Evolutionary conservation across 2,797 vertebrate species (phyloP).

Genomic region (Bovichtus variegatus): DNA sequence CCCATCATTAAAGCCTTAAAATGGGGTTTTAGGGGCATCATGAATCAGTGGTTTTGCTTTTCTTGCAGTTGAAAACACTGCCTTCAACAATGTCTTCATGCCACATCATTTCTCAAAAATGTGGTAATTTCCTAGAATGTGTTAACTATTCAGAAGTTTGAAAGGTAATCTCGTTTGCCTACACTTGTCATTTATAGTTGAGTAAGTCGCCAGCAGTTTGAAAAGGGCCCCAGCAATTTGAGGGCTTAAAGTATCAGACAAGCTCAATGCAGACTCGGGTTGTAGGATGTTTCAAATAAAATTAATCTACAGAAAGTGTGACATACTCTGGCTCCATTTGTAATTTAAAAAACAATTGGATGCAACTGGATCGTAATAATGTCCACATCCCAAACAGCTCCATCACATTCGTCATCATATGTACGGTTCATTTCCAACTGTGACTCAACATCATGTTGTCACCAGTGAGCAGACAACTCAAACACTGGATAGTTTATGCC

Average conservation of each 20-base stretch:
- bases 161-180: neutral
- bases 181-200: neutral
- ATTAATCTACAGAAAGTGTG: neutral
- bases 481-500: neutral
- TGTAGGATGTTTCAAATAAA: neutral
- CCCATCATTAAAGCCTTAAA: neutral
- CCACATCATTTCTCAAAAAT: no score
- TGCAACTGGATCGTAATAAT: neutral
- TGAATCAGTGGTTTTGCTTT: neutral
- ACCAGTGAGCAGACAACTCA: neutral
- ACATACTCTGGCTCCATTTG: neutral
- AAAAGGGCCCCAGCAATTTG: neutral
- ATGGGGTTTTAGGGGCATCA: neutral
- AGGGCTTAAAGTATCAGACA: neutral
- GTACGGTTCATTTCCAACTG: neutral
- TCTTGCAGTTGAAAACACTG: no score
- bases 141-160: neutral
- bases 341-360: neutral
- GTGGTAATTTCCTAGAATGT: neutral
- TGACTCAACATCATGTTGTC: neutral
- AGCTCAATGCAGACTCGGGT: no score
- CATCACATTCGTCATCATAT: neutral
- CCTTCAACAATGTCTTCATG: no score
- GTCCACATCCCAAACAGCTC: neutral
- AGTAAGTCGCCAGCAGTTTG: neutral